Percentiles rank a stretch among this genome's conserved stretches.
Evolutionary conservation across 2,888 invertebrate species (phyloP).

Genomic region (Drosophila fulvimacula): DNA sequence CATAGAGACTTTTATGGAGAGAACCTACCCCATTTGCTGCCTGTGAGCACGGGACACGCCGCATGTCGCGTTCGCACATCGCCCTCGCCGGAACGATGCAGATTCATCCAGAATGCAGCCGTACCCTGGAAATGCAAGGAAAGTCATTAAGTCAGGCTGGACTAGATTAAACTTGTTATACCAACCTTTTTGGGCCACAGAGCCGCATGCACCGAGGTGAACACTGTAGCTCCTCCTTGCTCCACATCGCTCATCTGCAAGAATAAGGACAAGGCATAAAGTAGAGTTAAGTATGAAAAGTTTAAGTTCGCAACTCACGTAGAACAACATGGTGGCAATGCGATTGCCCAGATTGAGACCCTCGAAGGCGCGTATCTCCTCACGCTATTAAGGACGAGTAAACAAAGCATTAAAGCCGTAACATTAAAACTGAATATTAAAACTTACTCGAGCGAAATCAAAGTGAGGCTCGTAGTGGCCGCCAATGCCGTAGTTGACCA

Average conservation of each 20-base stretch:
- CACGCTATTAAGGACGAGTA: constrained; percentile 87
- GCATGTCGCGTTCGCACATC: constrained; percentile 97
- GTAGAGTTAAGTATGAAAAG: background rate
- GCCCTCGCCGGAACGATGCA: constrained; percentile 96
- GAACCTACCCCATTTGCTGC: constrained; percentile 96
- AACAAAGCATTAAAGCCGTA: background rate
- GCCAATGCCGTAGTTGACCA: constrained; percentile 99
- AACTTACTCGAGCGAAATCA: constrained; percentile 92
- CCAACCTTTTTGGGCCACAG: constrained; percentile 89
- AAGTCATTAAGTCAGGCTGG: background rate
- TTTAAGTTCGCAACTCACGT: constrained; percentile 89
- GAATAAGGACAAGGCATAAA: background rate
- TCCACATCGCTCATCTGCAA: constrained; percentile 97
- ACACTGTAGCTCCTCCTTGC: constrained; percentile 99
- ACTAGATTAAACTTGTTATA: background rate
- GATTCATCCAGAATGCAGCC: constrained; percentile 98
- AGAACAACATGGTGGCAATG: constrained; percentile 98
- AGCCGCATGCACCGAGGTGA: constrained; percentile 93
- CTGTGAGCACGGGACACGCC: constrained; percentile 98
- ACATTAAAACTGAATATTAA: background rate
- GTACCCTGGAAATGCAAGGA: constrained; percentile 78
- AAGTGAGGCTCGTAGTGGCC: constrained; percentile 99
- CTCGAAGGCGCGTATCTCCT: constrained; percentile 94
- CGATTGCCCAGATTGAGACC: constrained; percentile 95
- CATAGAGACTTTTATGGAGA: background rate